phyloP scores from a whole-genome alignment of 2,113 vertebrate species.

The Pelobates fuscus region DNA sequence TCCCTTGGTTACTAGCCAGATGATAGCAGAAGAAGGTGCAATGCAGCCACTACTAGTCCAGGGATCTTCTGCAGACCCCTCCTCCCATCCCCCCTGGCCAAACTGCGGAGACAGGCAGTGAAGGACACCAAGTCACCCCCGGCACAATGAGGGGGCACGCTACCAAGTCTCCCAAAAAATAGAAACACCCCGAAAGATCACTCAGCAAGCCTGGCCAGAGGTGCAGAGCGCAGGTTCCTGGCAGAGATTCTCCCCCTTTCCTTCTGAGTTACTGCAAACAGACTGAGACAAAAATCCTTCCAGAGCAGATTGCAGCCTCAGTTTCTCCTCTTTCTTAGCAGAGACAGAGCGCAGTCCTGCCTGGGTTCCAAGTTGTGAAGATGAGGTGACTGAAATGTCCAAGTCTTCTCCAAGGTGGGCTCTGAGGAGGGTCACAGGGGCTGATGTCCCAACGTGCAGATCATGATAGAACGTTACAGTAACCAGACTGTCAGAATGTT shows the following conservation, averaged over 20 bases:
- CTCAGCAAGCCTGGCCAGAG: background rate
- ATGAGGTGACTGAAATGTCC: slow-evolving; percentile 33
- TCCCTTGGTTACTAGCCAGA: slow-evolving; percentile 5
- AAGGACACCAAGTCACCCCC: slow-evolving; percentile 4
- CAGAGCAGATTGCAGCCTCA: slow-evolving; percentile 8
- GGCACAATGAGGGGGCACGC: background rate
- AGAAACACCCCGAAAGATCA: background rate
- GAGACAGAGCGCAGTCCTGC: background rate
- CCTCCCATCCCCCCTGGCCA: slow-evolving; percentile 44
- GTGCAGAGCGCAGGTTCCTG: slow-evolving; percentile 1
- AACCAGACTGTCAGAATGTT: slow-evolving; percentile 27
- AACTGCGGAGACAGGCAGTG: slow-evolving; percentile 10
- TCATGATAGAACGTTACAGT: background rate
- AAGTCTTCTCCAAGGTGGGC: slow-evolving; percentile 40
- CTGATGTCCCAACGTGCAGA: slow-evolving; percentile 16
- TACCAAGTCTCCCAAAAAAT: background rate
- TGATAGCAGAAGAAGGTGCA: slow-evolving; percentile 50
- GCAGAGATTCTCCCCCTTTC: background rate
- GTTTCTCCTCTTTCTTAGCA: background rate
- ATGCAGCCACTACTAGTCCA: slow-evolving; percentile 49
- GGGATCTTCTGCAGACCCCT: slow-evolving; percentile 39
- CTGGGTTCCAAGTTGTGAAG: slow-evolving; percentile 16
- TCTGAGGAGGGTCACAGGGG: slow-evolving; percentile 13
- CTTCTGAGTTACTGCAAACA: slow-evolving; percentile 15
- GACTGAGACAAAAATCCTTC: slow-evolving; percentile 1